Base-by-base conservation (phyloP, 2,113 vertebrate genomes). In the Muntiacus reevesi region DNA sequence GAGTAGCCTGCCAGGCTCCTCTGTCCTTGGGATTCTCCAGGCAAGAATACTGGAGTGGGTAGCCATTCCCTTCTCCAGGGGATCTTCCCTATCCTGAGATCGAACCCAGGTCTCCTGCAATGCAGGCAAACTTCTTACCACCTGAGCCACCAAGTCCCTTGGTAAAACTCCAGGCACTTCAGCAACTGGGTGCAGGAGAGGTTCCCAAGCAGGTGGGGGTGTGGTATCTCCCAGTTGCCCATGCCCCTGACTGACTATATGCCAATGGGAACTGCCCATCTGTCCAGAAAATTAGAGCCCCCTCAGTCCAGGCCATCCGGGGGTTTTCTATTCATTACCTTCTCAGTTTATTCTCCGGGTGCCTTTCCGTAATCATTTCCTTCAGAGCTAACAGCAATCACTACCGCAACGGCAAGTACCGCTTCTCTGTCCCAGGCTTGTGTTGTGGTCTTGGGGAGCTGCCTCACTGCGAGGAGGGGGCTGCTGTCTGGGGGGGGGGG, bases 381-480 rank as follows among this genome's bases (percentile, higher is more conserved):
- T 43, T 36, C 59, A 57, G 47, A 33, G 7, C 23, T n/a, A 45
- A 10, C 4, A 33, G 33, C 57, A 50, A 6, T 54, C 7, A 40
- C 2, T 1, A 7, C 2, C 9, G 21, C 2, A 0, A 2, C 1
- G 7, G 28, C 45, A 84, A 8, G 25, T 1, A 43, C 40, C 6
- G 30, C n/a, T 78, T 59, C 36, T 57, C 16, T 0, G 8, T 6
- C 16, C 16, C n/a, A 5, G 54, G 40, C 25, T 17, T 76, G 27
- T 25, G 45, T 8, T 12, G 27, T 10, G 8, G 54, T 17, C 78
- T 21, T 60, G 64, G 17, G 40, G 52, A 59, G 40, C 36, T 54
- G 45, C 28, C 45, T 36, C 52, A 1, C 25, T 54, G 28, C n/a
- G 2, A 9, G 17, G 71, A 91, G 36, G 50, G 11, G 33, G 30